Evolutionary conservation across 1,140 invertebrate species (phyloP).

Genomic region (Phthorimaea operculella): DNA sequence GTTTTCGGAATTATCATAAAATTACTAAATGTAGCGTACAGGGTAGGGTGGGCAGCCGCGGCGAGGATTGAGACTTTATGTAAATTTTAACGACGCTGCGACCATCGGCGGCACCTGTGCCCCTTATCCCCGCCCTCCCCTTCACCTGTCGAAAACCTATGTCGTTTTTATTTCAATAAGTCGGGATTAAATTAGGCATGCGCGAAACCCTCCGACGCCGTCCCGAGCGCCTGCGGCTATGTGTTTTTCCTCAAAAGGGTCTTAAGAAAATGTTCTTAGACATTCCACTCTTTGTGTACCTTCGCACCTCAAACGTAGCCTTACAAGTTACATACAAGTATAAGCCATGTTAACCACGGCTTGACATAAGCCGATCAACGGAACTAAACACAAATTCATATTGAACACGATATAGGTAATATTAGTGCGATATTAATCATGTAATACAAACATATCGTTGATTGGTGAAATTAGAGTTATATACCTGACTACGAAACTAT

Average conservation of each 20-base stretch:
- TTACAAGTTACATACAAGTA: neutral
- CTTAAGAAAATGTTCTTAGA: neutral
- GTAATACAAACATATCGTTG: too few relatives aligned
- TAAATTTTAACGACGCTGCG: conserved; percentile 67
- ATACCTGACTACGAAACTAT: too few relatives aligned
- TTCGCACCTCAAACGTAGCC: neutral
- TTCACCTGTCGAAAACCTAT: conserved; percentile 65
- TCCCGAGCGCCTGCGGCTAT: neutral
- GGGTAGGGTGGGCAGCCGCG: conserved; percentile 55
- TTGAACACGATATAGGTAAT: too few relatives aligned
- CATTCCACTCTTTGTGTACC: neutral
- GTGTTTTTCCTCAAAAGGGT: neutral
- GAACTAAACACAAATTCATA: too few relatives aligned
- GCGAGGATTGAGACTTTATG: conserved; percentile 67
- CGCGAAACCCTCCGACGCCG: conserved; percentile 34
- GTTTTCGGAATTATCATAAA: conserved; percentile 68
- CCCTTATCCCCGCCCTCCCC: conserved; percentile 29
- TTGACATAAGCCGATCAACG: neutral
- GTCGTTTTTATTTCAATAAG: conserved; percentile 67
- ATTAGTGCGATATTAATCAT: too few relatives aligned
- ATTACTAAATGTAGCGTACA: conserved; percentile 68
- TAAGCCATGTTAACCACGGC: conserved; percentile 1
- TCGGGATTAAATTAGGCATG: conserved; percentile 63
- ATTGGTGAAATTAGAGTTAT: too few relatives aligned
- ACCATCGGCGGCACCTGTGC: conserved; percentile 64